Evolutionary conservation across 1,140 invertebrate genomes (phyloP), one percentile per base, ranked within the genome.

Genomic region (Drosophila miranda): DNA sequence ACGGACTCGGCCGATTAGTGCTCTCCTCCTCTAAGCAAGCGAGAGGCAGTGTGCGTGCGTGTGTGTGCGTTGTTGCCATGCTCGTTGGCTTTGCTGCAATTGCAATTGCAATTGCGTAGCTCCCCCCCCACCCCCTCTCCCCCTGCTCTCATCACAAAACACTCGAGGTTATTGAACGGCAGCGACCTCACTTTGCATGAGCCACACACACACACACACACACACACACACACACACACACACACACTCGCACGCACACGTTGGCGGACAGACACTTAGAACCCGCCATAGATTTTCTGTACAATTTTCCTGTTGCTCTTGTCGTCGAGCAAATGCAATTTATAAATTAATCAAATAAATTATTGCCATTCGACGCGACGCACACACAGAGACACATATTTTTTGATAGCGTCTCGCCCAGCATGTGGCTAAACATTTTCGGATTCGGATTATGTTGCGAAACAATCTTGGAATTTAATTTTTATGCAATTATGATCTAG

Each of bases 101-200:
- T 78, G 79, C 75, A 83, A 38, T 23, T 23, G 23, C 23, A 77
- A 77, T 89, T 83, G 84, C 79, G 79, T 88, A 88, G 73, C 75
- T 72, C 58, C 68, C 71, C 77, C 81, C 68, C 9, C 71, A 72
- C 81, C 68, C 9, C 0, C 9, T 3, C 9, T 0, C 9, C 9
- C 2, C 3, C 11, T 2, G 11, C 4, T 3, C 34, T 4, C 34
- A 9, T 50, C 62, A 63, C 64, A 75, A 64, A 64, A 64, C 69
- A 76, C 84, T 89, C 74, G 86, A 89, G 86, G 86, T 89, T 89
- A 89, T 89, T 89, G 86, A 89, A 89, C 86, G 86, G 86, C 84
- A 89, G 75, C 86, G 86, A 89, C 86, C 86, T 89, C 82, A 87
- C 82, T 87, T 87, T 88, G 82, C 82, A 87, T 87, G 70, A 74